Conservation (phyloP, 2,113 vertebrate species). For the Panurus biarmicus region DNA sequence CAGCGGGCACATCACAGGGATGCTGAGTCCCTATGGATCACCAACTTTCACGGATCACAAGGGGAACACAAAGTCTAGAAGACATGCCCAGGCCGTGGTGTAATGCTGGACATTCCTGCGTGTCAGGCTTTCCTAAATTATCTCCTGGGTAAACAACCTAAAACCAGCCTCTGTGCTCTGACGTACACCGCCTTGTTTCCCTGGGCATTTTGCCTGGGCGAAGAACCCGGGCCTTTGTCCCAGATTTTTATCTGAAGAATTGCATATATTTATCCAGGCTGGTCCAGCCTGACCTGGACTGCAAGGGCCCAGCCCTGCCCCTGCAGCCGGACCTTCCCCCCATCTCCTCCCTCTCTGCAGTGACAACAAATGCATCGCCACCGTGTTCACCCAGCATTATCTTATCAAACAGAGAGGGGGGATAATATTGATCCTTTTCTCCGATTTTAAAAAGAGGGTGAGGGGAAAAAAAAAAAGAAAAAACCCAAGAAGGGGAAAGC, state of each 20-base stretch:
- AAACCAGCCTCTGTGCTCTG: neutral
- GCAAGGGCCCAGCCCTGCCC: neutral
- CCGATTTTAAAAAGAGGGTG: neutral
- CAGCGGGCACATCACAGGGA: fast-evolving
- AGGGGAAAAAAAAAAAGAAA: neutral
- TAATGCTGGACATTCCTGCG: neutral
- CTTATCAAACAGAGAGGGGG: neutral
- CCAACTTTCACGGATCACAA: neutral
- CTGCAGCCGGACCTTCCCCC: neutral
- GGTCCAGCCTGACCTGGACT: neutral
- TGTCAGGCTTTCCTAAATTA: slow-evolving; percentile 21
- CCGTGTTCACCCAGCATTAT: neutral
- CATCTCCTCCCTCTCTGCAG: neutral
- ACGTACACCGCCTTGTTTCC: neutral
- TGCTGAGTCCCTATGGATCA: neutral
- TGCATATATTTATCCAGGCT: neutral
- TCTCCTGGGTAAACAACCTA: neutral
- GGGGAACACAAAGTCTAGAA: neutral
- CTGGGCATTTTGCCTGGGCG: neutral
- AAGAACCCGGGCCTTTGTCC: neutral
- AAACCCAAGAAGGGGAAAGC: neutral
- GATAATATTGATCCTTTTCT: neutral
- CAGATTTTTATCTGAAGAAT: neutral
- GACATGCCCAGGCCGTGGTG: neutral
- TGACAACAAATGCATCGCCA: neutral